phyloP scores from a whole-genome alignment of 2,888 invertebrate species.

The Eupeodes luniger region DNA sequence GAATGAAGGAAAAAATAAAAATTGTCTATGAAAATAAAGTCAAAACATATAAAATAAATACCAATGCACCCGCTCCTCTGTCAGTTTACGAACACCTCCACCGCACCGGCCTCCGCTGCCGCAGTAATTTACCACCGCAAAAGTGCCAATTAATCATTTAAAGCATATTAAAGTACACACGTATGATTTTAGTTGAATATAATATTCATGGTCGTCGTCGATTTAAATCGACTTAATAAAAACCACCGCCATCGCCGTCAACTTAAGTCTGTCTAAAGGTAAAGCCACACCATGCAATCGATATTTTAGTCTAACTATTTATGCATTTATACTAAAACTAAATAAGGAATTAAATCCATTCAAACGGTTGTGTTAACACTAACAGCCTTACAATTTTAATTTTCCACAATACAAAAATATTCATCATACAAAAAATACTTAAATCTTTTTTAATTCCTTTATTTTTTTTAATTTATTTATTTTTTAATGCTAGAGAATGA shows the following conservation, averaged over 20 bases:
- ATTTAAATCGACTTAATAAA: conserved; percentile 15
- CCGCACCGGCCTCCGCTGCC: not conserved
- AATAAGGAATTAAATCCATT: conserved; percentile 69
- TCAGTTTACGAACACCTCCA: conserved; percentile 22
- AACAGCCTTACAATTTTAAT: conserved; percentile 58
- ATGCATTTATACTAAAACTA: conserved; percentile 26
- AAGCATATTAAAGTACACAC: conserved; percentile 21
- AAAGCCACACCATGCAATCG: conserved; percentile 56
- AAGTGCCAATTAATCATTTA: conserved; percentile 69
- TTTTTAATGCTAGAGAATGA: not conserved
- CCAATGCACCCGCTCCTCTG: conserved; percentile 61
- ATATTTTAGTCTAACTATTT: conserved; percentile 21
- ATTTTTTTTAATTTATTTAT: not conserved
- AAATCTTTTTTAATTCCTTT: not conserved
- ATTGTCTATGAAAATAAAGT: not conserved
- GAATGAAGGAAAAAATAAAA: not conserved
- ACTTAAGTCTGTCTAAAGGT: not conserved
- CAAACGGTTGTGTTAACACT: conserved; percentile 71
- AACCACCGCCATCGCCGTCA: not conserved
- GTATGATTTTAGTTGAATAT: not conserved
- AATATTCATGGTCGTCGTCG: conserved; percentile 49
- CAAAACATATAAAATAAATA: conserved; percentile 46
- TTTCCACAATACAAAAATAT: conserved; percentile 61
- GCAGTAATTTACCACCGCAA: not conserved
- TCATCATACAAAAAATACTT: conserved; percentile 44